Conservation (phyloP, 2,888 invertebrate species). For the Creontiades dilutus region DNA sequence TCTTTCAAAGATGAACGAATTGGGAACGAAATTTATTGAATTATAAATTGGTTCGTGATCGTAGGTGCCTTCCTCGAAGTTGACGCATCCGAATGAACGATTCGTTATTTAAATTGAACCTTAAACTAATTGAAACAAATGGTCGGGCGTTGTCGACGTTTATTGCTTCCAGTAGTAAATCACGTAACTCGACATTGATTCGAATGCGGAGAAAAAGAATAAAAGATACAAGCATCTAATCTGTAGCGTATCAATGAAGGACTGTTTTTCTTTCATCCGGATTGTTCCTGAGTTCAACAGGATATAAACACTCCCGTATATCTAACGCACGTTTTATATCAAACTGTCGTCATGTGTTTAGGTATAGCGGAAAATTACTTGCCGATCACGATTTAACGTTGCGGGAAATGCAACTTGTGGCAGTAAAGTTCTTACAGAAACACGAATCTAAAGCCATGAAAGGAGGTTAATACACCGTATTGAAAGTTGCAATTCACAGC, state of each 20-base stretch:
- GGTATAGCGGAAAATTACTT: no score
- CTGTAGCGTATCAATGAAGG: neutral
- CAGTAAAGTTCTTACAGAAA: no score
- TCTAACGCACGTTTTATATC: no score
- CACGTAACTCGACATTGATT: slow-evolving; percentile 35
- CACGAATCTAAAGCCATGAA: no score
- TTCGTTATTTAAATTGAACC: slow-evolving; percentile 32
- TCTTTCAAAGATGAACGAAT: no score
- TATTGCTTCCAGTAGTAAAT: slow-evolving; percentile 23
- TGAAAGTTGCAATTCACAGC: no score
- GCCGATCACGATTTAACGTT: no score
- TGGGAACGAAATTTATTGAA: no score
- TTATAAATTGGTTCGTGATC: neutral
- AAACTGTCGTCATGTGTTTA: no score
- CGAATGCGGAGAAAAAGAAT: neutral
- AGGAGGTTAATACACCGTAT: no score
- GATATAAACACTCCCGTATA: no score
- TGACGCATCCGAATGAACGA: slow-evolving; percentile 1
- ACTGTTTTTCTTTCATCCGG: neutral
- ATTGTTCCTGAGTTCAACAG: neutral
- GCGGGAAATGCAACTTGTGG: no score
- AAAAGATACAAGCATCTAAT: neutral
- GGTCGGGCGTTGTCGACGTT: neutral
- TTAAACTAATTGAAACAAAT: slow-evolving; percentile 10
- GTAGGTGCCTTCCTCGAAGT: neutral